Base-by-base conservation (phyloP, 2,113 vertebrate genomes). In the Rhinogobius similis region DNA sequence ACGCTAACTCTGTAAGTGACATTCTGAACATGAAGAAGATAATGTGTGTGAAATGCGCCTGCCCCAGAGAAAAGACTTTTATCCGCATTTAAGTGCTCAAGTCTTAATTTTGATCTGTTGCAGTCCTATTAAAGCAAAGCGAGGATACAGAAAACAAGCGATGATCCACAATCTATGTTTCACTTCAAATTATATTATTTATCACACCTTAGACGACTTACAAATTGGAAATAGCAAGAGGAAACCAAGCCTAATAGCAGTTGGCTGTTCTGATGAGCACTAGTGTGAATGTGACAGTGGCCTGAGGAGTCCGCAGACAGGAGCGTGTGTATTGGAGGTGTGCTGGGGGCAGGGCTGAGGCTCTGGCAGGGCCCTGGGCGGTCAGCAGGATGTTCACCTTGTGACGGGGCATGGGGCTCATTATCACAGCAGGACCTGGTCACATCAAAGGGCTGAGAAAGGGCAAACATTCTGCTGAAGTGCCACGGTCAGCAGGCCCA, bases 401-500 rank as follows among this genome's bases (percentile, higher is more conserved):
- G 87, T 76, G 79, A 85, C 88, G 76, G 86, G 91, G 89, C 83
- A 85, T 87, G 81, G 86, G 80, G 86, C 90, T 92, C 91, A 89
- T 92, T 91, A 91, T 87, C 92, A 84, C 93, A 90, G 91, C 90
- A 62, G 90, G 91, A 84, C 89, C 86, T 89, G 91, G 89, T 92
- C 91, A 92, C 92, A 93, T 94, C 93, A 94, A 94, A 94, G 92
- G 87, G 77, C 87, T 74, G 74, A 84, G 88, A 94, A 92, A 93
- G 92, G 93, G 92, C 92, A 93, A 90, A 91, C 91, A 93, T 93
- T 94, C 91, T 90, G 89, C 88, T 89, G 81, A 88, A 92, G 92
- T 86, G 89, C 83, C 85, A 88, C 82, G 85, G 88, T 87, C 92
- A 90, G 90, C 90, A 89, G 88, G 84, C 82, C 88, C 78, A 80